Evolutionary conservation across 37 sponge, comb jelly and placozoan genomes (phyloP), one percentile per base, ranked within the genome.

Genomic region (Dysidea cf. avara): DNA sequence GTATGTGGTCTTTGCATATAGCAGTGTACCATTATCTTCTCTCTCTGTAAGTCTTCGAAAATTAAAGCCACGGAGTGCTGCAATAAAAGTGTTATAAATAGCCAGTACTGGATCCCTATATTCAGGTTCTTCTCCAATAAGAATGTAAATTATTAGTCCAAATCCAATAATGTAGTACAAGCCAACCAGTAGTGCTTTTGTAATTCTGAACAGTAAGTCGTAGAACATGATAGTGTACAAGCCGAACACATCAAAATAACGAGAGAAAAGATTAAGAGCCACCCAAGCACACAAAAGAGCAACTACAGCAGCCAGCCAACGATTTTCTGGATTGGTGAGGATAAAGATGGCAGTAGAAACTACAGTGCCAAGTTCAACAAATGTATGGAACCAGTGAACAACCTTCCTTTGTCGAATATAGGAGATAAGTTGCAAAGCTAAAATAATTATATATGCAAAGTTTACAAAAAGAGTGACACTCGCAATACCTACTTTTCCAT

Each of bases 161-260:
- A 92, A 96, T 38, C 94, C 90, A 53, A 82, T 31, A 18, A 92
- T 56, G 64, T 87, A 78, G 0, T 60, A 56, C 11, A 89, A 59
- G 34, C 70, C 69, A 38, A 92, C 56, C 29, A 80, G 67, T 40
- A 72, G 62, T 36, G 87, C 92, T 22, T 72, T 63, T 46, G 90
- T 36, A 2, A 84, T 70, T 7, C 85, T 83, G 11, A 75, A 64
- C 7, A 90, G 77, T 28, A 96, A 81, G 18, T 81, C 72, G 16
- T 89, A 31, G 50, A 96, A 80, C 96, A 96, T 96, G 32, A 85
- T 78, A 29, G 88, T 75, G 61, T 96, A 96, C 37, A 88, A 69
- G 20, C 94, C 96, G 75, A 94, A 84, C 2, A 83, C 17, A 34
- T 83, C 88, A 68, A 83, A 96, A 22, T 69, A 78, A 36, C 81